phyloP scores from a whole-genome alignment of 2,113 vertebrate species.

The Acanthochromis polyacanthus region DNA sequence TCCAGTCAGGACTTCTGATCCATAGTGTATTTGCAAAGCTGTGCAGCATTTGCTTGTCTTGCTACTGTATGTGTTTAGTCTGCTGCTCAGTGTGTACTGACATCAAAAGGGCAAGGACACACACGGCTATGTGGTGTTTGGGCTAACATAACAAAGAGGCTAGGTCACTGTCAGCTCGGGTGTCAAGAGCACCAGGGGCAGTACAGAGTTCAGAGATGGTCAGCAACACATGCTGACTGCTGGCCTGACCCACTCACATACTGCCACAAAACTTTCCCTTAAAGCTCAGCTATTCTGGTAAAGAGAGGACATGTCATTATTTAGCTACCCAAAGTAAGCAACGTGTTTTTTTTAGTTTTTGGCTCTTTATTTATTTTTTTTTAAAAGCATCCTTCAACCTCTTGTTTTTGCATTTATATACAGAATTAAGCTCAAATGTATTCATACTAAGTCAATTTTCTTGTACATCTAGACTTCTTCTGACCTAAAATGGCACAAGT shows the following conservation, averaged over 20 bases:
- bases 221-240: too few species aligned
- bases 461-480: too few species aligned
- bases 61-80: slow-evolving; percentile 77
- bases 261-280: slow-evolving; percentile 15
- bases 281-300: slow-evolving; percentile 43
- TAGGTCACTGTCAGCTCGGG: not conserved
- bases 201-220: not conserved
- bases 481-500: too few species aligned
- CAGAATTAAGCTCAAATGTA: too few species aligned
- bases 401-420: not conserved
- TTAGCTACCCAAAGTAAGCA: not conserved
- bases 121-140: not conserved
- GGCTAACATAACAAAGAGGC: slow-evolving; percentile 2
- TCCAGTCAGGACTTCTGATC: slow-evolving; percentile 34
- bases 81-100: slow-evolving; percentile 36
- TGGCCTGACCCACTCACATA: not conserved
- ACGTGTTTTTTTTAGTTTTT: not conserved
- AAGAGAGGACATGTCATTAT: slow-evolving; percentile 38
- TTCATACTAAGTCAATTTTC: too few species aligned
- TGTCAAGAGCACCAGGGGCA: not conserved
- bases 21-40: slow-evolving; percentile 71
- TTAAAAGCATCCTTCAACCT: not conserved
- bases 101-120: slow-evolving; percentile 19
- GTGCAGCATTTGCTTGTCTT: slow-evolving; percentile 76
- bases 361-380: not conserved